Base-by-base conservation (phyloP, 2,113 vertebrate genomes). In the Cercocebus atys region DNA sequence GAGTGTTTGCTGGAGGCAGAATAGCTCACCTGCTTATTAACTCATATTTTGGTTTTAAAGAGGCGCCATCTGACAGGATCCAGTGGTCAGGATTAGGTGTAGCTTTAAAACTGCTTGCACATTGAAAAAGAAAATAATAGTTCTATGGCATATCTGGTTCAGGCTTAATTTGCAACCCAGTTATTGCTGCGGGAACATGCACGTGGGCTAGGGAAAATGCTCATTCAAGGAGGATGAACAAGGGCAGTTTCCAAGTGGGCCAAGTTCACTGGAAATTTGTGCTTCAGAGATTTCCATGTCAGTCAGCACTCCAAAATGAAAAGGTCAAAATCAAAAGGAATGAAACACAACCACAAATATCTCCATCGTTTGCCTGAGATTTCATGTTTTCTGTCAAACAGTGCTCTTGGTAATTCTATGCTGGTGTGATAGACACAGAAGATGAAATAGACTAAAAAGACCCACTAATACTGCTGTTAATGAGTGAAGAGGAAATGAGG, bases 1-100 rank as follows among this genome's bases (percentile, higher is more conserved):
- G 83, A 79, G 59, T 95, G 87, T 93, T 95, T 95, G 92, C 97
- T 4, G 12, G 82, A 70, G 96, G 95, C 93, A 79, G 52, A 82
- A 90, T 92, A 83, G 83, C 85, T 97, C 92, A 97, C 78, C 81
- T 83, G 92, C 91, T 94, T 96, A 94, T 93, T 97, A 97, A 97
- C 64, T 93, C 91, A 47, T 11, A 73, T 79, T 97, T 95, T 88
- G 61, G 73, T 83, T 96, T 98, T 93, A 93, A 93, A 93, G 86
- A 96, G 93, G 86, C 4, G 5, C 95, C 94, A 81, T 50, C 64
- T 96, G 82, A 93, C 6, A 6, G 83, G 82, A 93, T 80, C 78
- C 40, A 78, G 79, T 97, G 68, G 72, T 96, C 52, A 75, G 85
- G 88, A 97, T 98, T 94, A 97, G 78, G 66, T 83, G 47, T 92